A percentile compares a stretch with the other conserved stretches of the same genome.
phyloP scores from a whole-genome alignment of 2,888 invertebrate genomes.

The Leptinotarsa juncta region DNA sequence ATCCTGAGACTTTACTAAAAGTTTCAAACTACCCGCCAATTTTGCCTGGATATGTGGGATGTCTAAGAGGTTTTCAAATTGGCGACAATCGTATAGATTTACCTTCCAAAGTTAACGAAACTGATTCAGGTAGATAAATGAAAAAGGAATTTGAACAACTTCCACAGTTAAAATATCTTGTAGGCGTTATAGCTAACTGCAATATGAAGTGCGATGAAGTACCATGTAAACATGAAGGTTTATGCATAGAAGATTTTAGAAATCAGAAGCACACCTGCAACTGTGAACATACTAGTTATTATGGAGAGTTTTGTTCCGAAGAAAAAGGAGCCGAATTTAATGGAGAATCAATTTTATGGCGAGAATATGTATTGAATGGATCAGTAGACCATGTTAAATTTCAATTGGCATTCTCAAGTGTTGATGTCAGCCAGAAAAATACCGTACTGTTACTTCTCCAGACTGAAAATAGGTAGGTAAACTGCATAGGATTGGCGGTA shows the following conservation, averaged over 20 bases:
- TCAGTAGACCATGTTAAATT: conserved; percentile 83
- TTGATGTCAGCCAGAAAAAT: conserved; percentile 81
- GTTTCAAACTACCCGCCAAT: conserved; percentile 68
- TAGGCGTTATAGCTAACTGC: conserved; percentile 83
- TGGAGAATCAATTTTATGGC: conserved; percentile 84
- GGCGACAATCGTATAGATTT: conserved; percentile 84
- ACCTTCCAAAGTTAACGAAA: conserved; percentile 76
- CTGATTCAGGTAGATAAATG: conserved; percentile 70
- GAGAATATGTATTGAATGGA: conserved; percentile 79
- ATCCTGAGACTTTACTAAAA: conserved; percentile 77
- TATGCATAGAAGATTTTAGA: conserved; percentile 89
- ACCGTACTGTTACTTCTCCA: conserved; percentile 83
- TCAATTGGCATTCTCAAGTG: conserved; percentile 88
- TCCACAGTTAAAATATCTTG: conserved; percentile 48
- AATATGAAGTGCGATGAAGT: conserved; percentile 90
- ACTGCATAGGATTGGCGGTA: too few relatives aligned
- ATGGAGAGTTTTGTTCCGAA: conserved; percentile 88
- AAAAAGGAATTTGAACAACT: background rate
- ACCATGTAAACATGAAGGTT: conserved; percentile 89
- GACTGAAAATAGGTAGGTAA: conserved; percentile 80
- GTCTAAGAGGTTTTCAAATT: conserved; percentile 88
- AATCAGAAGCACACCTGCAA: conserved; percentile 88
- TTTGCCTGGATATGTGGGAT: conserved; percentile 85
- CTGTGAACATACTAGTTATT: conserved; percentile 90
- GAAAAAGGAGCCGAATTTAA: conserved; percentile 90